These are phyloP conservation scores for Holcopasites calliopsidis DNA, from an alignment of 1,140 invertebrate species.

Conservation along the genomic window DNA sequence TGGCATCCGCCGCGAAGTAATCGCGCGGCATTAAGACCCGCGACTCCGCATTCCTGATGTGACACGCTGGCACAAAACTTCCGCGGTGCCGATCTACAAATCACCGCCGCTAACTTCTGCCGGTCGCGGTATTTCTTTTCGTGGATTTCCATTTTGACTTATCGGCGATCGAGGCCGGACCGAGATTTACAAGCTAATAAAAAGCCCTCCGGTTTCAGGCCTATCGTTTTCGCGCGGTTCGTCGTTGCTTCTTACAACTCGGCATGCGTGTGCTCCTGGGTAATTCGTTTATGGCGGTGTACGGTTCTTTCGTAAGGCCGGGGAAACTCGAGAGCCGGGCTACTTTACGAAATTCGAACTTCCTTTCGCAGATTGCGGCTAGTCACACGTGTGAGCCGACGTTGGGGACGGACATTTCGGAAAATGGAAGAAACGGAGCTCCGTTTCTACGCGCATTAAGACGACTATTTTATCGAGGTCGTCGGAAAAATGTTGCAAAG, in stretches of 20 bases:
- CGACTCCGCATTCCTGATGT: slow-evolving; percentile 26
- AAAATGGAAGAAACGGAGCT: background rate
- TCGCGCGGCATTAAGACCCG: slow-evolving; percentile 8
- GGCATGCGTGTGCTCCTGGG: background rate
- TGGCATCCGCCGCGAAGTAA: background rate
- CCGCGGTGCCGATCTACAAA: slow-evolving; percentile 32
- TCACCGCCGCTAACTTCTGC: slow-evolving; percentile 22
- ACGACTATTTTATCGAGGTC: too few relatives aligned
- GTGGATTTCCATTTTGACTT: slow-evolving; percentile 9
- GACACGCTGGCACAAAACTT: slow-evolving; percentile 50
- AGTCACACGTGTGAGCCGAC: slow-evolving; percentile 9
- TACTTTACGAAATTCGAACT: slow-evolving; percentile 9
- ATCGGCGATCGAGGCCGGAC: slow-evolving; percentile 4
- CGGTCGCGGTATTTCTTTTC: slow-evolving; percentile 2
- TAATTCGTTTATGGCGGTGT: background rate
- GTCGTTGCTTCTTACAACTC: background rate
- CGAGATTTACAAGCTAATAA: slow-evolving; percentile 15
- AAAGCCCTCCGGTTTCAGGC: background rate
- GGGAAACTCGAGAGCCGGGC: slow-evolving; percentile 5
- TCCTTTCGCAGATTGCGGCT: background rate
- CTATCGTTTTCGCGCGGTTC: background rate
- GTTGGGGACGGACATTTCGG: background rate
- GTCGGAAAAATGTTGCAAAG: too few relatives aligned
- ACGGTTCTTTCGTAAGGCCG: too few relatives aligned
- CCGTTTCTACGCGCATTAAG: too few relatives aligned